phyloP scores from a whole-genome alignment of 2,888 invertebrate species.

The Odontomyia ornata region DNA sequence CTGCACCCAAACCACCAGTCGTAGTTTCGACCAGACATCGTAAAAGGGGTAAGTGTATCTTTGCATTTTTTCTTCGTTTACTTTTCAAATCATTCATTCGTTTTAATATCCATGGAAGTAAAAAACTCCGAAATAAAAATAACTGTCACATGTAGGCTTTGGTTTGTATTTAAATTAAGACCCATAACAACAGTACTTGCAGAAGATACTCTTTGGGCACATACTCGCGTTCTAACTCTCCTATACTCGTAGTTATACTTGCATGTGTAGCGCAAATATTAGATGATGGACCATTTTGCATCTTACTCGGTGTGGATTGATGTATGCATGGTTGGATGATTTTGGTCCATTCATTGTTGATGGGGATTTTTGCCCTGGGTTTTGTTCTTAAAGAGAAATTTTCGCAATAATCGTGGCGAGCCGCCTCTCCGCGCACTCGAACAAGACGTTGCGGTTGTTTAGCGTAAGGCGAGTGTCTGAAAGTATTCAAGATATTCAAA shows the following conservation, averaged over 20 bases:
- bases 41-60: constrained; percentile 58
- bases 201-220: too few species aligned
- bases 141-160: background rate
- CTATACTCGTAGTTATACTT: too few species aligned
- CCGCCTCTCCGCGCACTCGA: background rate
- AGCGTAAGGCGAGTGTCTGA: background rate
- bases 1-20: constrained; percentile 62
- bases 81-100: constrained; percentile 8
- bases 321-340: background rate
- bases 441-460: background rate
- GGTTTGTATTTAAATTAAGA: background rate
- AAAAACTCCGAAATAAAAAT: background rate
- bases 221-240: too few species aligned
- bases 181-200: too few species aligned
- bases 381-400: background rate
- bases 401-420: background rate
- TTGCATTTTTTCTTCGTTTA: background rate
- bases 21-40: constrained; percentile 51
- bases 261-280: too few species aligned
- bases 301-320: constrained; percentile 4
- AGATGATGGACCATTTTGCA: background rate
- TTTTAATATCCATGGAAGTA: background rate
- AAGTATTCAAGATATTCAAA: constrained; percentile 16
- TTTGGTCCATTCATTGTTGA: constrained; percentile 7
- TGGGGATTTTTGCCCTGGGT: background rate